Evolutionary conservation across 2,113 vertebrate genomes (phyloP).

Genomic region (Lamprotornis superbus): DNA sequence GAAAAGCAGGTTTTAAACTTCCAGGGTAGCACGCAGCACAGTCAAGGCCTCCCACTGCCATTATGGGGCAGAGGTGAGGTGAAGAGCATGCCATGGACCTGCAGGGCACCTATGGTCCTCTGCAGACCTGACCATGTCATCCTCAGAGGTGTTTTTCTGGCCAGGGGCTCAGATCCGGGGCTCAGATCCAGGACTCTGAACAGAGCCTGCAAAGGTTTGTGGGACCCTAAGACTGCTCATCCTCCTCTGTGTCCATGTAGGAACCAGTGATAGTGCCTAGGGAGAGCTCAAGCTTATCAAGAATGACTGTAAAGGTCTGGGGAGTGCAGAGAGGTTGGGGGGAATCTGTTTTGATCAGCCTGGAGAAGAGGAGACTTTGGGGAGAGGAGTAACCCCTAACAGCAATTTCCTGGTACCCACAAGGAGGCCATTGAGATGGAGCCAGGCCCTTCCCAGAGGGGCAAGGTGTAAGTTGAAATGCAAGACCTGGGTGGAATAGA

Average conservation of each 20-base stretch:
- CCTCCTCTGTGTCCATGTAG: background rate
- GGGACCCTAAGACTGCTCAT: background rate
- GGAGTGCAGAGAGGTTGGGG: background rate
- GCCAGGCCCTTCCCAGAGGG: background rate
- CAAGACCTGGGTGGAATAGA: background rate
- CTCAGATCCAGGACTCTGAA: background rate
- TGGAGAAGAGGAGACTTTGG: background rate
- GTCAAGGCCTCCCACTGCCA: background rate
- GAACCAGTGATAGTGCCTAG: background rate
- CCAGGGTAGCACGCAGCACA: background rate
- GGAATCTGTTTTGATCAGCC: background rate
- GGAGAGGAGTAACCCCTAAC: background rate
- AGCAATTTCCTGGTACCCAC: background rate
- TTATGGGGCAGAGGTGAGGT: background rate
- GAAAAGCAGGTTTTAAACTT: background rate
- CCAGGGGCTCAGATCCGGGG: background rate
- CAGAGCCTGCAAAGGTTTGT: background rate
- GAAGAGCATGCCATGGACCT: background rate
- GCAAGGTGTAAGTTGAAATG: background rate
- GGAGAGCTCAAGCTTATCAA: background rate
- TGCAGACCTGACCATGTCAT: background rate
- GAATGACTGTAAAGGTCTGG: background rate
- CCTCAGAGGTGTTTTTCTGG: background rate
- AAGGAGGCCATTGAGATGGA: background rate
- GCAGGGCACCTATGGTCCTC: accelerated